phyloP scores from a whole-genome alignment of 2,888 invertebrate species.

The Himalopsyche tibetana region DNA sequence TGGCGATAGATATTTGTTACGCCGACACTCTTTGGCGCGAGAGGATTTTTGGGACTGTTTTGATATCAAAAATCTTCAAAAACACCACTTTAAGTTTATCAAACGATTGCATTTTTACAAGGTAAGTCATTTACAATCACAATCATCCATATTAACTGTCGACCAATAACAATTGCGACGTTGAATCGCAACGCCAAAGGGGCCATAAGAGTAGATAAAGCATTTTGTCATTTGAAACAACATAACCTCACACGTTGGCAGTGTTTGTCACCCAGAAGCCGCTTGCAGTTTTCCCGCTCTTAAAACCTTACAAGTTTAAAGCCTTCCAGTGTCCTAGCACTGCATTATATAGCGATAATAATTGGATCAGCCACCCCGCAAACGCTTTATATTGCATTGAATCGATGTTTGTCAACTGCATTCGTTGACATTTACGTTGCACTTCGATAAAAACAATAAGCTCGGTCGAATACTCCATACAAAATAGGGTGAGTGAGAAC shows the following conservation, averaged over 20 bases:
- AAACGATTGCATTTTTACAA: conserved; percentile 42
- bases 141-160: not conserved
- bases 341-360: conserved; percentile 46
- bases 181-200: conserved; percentile 54
- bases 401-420: conserved; percentile 30
- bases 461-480: not conserved
- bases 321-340: conserved; percentile 13
- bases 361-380: conserved; percentile 49
- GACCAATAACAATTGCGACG: conserved; percentile 21
- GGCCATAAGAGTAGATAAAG: conserved; percentile 55
- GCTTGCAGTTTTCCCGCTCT: conserved; percentile 32
- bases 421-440: conserved; percentile 31
- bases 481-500: not conserved
- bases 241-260: conserved; percentile 58
- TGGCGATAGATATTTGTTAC: conserved; percentile 53
- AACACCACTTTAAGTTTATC: conserved; percentile 33
- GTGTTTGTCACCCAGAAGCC: conserved; percentile 59
- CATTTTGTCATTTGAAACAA: conserved; percentile 61
- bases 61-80: conserved; percentile 50
- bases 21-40: conserved; percentile 62
- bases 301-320: conserved; percentile 59
- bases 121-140: conserved; percentile 47
- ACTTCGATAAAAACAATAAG: conserved; percentile 17
- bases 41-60: conserved; percentile 54
- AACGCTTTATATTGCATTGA: not conserved